These are phyloP conservation scores for Actinia equina DNA, from an alignment of 64 coral and sea anemone species.

Conservation along the genomic window DNA sequence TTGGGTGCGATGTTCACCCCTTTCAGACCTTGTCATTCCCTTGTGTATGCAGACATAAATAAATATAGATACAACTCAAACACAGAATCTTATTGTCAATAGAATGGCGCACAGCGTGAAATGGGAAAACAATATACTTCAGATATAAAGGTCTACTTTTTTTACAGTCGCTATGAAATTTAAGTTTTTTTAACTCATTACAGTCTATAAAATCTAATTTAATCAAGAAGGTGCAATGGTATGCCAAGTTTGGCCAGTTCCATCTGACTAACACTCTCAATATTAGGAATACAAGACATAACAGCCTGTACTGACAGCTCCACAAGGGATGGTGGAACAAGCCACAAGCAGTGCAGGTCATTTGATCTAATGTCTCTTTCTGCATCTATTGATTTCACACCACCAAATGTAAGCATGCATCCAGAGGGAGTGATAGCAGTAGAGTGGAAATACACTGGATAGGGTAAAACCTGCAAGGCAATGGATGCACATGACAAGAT, in stretches of 20 bases:
- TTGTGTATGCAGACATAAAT: no score
- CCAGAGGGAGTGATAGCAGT: slow-evolving; percentile 79
- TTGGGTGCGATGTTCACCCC: no score
- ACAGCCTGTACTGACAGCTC: no score
- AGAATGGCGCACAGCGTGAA: no score
- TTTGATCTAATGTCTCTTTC: slow-evolving; percentile 46
- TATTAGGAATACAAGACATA: slow-evolving; percentile 11
- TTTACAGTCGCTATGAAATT: no score
- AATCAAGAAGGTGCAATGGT: not conserved
- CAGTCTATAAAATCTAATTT: not conserved
- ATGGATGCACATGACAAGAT: not conserved
- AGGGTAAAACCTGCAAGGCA: slow-evolving; percentile 46
- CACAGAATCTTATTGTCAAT: no score
- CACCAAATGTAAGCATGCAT: slow-evolving; percentile 96
- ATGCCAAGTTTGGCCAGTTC: slow-evolving; percentile 54
- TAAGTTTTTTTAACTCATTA: no score
- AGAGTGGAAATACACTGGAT: slow-evolving; percentile 90
- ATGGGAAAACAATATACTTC: no score
- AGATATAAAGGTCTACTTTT: no score
- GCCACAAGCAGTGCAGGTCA: slow-evolving; percentile 77
- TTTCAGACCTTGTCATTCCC: no score
- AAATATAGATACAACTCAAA: no score
- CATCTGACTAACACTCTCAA: slow-evolving; percentile 18
- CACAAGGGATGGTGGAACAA: slow-evolving; percentile 57
- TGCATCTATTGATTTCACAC: slow-evolving; percentile 61